Conservation (phyloP, 2,888 invertebrate genomes). For the Siphlonurus alternatus region DNA sequence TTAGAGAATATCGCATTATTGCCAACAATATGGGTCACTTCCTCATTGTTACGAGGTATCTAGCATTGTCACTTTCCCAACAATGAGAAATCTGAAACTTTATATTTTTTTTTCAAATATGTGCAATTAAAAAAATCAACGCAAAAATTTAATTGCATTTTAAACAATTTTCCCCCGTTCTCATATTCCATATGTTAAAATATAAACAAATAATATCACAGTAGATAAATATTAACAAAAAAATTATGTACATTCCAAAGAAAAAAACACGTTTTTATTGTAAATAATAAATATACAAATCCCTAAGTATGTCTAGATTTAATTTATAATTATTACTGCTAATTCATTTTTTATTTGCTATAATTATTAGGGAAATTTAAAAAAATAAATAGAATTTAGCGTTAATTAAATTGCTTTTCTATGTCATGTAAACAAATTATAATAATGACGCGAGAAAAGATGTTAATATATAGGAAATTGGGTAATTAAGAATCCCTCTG, state of each 20-base stretch:
- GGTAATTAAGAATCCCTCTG: neutral
- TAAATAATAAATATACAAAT: too few relatives aligned
- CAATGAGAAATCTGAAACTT: too few relatives aligned
- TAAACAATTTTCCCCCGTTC: neutral
- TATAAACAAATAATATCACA: neutral
- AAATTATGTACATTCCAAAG: neutral
- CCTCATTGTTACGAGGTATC: neutral
- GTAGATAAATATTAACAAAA: neutral
- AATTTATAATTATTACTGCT: neutral
- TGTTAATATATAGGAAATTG: too few relatives aligned
- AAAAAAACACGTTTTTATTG: neutral
- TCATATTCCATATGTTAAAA: neutral
- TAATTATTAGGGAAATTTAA: neutral
- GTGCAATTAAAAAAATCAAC: neutral
- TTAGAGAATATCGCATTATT: neutral
- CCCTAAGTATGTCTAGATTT: neutral
- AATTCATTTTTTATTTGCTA: neutral
- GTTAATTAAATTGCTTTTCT: neutral
- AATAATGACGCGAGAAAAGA: too few relatives aligned
- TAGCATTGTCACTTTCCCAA: neutral
- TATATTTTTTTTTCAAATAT: neutral
- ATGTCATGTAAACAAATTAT: neutral
- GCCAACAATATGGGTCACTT: neutral
- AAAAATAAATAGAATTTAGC: neutral
- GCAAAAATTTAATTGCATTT: neutral